A percentile compares a stretch with the other conserved stretches of the same genome.
These are phyloP conservation scores for Sinocyclocheilus maitianheensis DNA, from an alignment of 2,113 vertebrate genomes.

Conservation along the genomic window DNA sequence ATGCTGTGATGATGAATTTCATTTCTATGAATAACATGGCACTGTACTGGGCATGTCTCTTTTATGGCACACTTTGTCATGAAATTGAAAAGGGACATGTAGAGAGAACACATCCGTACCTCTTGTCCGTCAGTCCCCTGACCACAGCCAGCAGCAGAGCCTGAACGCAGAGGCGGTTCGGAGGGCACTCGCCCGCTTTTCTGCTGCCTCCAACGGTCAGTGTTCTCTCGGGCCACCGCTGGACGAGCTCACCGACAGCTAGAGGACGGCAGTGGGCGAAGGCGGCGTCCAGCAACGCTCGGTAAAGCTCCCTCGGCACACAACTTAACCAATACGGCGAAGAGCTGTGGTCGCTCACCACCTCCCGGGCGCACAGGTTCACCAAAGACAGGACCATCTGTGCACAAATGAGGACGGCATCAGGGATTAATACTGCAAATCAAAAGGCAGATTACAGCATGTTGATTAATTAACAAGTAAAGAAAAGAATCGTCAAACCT, in stretches of 20 bases:
- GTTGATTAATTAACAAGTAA: background rate
- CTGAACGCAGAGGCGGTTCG: constrained; percentile 79
- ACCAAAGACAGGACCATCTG: constrained; percentile 76
- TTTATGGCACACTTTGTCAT: background rate
- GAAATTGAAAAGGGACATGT: background rate
- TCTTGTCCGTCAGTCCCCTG: constrained; percentile 74
- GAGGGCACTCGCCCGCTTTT: constrained; percentile 64
- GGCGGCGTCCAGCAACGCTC: constrained; percentile 82
- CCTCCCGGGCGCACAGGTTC: constrained; percentile 79
- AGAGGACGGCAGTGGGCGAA: constrained; percentile 78
- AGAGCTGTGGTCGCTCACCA: constrained; percentile 82
- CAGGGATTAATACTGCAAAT: background rate
- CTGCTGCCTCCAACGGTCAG: constrained; percentile 78
- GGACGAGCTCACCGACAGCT: constrained; percentile 80
- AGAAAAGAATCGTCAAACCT: background rate
- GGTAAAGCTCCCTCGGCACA: constrained; percentile 82
- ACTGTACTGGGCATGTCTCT: background rate
- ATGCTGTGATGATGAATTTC: background rate
- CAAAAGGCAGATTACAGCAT: background rate
- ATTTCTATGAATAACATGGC: background rate
- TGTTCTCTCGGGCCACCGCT: constrained; percentile 81
- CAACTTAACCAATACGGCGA: constrained; percentile 74
- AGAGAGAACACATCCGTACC: constrained; percentile 53
- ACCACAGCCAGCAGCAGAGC: constrained; percentile 82
- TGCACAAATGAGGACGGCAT: background rate